Base-by-base conservation (phyloP, 2,888 invertebrate genomes). In the Calephelis perditalis region DNA sequence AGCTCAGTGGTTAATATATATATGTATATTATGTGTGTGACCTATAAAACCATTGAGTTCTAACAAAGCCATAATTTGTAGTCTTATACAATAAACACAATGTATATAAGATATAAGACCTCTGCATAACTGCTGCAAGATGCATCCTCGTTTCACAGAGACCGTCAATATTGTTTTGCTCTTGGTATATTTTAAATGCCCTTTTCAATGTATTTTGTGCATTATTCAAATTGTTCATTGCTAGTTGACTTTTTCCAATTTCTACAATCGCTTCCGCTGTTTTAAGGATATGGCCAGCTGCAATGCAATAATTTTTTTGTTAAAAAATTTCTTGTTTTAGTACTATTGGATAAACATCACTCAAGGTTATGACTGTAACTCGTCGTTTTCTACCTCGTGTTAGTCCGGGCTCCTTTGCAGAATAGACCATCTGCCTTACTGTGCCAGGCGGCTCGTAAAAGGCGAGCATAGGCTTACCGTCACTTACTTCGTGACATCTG, bases 121-220 rank as follows among this genome's bases (percentile, higher is more conserved):
- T 88, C 70, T 92, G 84, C 79, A 91, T 86, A 0, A 92, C 92
- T 60, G 91, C 84, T 4, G 92, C 90, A 52, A 92, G 70, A 63
- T 92, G 91, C 82, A 92, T 92, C 70, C 79, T 82, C 0, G 88
- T 84, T 67, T 91, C 88, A 63, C 92, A 92, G 8, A 91, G 73
- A 1, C 91, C 92, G 62, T 81, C 78, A 1, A 84, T 70, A 60
- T 89, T 81, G 1, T 81, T 74, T 55, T 74, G 75, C 2, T 74
- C 71, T 10, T 74, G 72, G 61, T 91, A 79, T 44, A 92, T 87
- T 61, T 78, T 75, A 47, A 86, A 82, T 0, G 91, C 92, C 68
- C 84, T 84, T 45, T 84, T 79, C 61, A 92, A 91, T 1, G 91
- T 88, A 65, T 82, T 84, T 61, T 89, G 83, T 0, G 92, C 92